Percentiles rank a stretch among this genome's conserved stretches.
Conservation (phyloP, 2,113 vertebrate genomes). For the Muscicapa adusta region DNA sequence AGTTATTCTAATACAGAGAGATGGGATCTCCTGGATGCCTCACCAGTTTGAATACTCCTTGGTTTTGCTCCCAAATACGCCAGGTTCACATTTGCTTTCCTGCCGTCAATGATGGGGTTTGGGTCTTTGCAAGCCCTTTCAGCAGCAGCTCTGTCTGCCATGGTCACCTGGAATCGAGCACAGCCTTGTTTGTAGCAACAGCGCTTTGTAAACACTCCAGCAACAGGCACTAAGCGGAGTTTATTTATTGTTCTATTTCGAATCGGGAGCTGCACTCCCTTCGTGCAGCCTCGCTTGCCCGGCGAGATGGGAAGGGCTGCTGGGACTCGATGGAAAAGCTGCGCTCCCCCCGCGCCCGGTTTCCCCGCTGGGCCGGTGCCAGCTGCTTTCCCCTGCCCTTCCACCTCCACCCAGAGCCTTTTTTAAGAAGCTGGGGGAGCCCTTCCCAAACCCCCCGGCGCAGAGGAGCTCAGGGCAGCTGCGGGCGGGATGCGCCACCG, state of each 20-base stretch:
- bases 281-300: not conserved
- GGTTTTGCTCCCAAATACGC: slow-evolving; percentile 96
- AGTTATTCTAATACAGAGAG: slow-evolving; percentile 30
- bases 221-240: not conserved
- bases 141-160: slow-evolving; percentile 89
- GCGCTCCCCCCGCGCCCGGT: not conserved
- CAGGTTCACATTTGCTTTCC: slow-evolving; percentile 96
- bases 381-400: not conserved
- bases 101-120: slow-evolving; percentile 95
- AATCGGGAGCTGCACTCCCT: not conserved
- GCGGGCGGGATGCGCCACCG: not conserved
- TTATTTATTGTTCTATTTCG: not conserved
- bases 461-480: not conserved
- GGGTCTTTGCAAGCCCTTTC: slow-evolving; percentile 96
- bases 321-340: rapidly evolving
- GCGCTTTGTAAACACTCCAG: not conserved
- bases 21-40: not conserved
- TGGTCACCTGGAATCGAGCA: slow-evolving; percentile 84
- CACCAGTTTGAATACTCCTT: slow-evolving; percentile 91
- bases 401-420: not conserved
- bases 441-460: not conserved
- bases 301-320: not conserved
- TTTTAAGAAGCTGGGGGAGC: not conserved
- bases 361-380: not conserved
- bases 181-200: slow-evolving; percentile 28